Base-by-base conservation (phyloP, 1,140 invertebrate species). In the Heliconius hewitsoni region DNA sequence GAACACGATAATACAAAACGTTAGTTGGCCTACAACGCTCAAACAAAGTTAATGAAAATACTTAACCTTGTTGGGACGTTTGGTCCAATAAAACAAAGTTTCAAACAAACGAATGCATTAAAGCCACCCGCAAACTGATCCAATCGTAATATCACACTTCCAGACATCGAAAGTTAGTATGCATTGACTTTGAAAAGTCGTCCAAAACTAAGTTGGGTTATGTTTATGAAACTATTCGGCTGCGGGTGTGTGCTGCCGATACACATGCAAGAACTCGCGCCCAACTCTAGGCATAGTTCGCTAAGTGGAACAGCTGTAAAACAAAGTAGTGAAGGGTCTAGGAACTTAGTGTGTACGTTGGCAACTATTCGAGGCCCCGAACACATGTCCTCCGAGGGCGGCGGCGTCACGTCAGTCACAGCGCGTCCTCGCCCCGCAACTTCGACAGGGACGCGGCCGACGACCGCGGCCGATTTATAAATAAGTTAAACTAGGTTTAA, bases 101-200 rank as follows among this genome's bases (percentile, higher is more conserved):
- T 82, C 80, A 84, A 93, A 93, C 90, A 94, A 93, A 94, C 91
- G 93, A 94, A 93, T 93, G 93, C 92, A 94, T 93, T 93, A 94
- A 94, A 92, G 89, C 90, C 92, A 86, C 85, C 88, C 87, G 89
- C 89, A 90, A 93, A 93, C 89, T 92, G 91, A 93, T 93, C 92
- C 91, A 93, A 93, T 93, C 90, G 90, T 93, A 93, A 93, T 92
- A 93, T 91, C 90, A 86, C 89, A 92, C 92, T 93, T 88, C 87
- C 91, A 93, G 88, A 92, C 91, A 91, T 92, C 92, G 90, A 93
- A 94, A 94, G 93, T 94, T 94, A 93, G 90, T 93, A 94, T 94
- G 93, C 93, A 92, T 94, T 94, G 93, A 94, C 93, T 94, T 94
- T 94, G 93, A 94, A 94, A 94, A 93, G 93, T 94, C 87, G 91